Evolutionary conservation across 1,140 invertebrate genomes (phyloP), one percentile per base, ranked within the genome.

Genomic region (Lethocerus indicus): DNA sequence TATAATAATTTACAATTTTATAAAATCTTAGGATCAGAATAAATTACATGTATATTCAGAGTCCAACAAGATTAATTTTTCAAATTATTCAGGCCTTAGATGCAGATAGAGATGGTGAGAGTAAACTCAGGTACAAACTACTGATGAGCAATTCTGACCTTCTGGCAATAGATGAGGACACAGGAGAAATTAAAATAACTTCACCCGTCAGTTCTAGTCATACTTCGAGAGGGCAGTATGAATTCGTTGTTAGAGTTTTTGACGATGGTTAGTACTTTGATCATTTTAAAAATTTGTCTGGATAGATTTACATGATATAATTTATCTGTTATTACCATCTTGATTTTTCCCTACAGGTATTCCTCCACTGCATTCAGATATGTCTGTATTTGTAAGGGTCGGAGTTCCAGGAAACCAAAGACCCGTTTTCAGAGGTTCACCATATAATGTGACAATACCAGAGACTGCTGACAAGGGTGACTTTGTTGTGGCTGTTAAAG

Each of bases 341-440:
- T n/a, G n/a, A n/a, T n/a, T n/a, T n/a, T n/a, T n/a, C 23, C 13
- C 49, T 59, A 41, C 52, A 67, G 72, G 73, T 26, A 57, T 54
- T 27, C 81, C 81, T 20, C 70, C 79, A 0, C 58, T 83, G 6
- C 68, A 70, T 20, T 73, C 80, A 18, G 79, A 81, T 45, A 72
- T 75, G 0, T 69, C 72, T 21, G 67, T 85, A 0, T 67, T 72
- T 2, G 69, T 86, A 3, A 67, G 79, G 14, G 81, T 86, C 0
- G 81, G 81, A 1, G 79, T 84, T 0, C 76, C 79, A 0, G 81
- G 81, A 0, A 84, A 83, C 56, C 82, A 85, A 54, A 68, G 80
- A 29, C 82, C 82, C 0, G 72, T 82, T 2, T 86, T 86, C 56
- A 73, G 76, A 51, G 79, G 78, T 1, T 78, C 79, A 53, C 80